Conservation (phyloP, 2,888 invertebrate genomes). For the Agrotis ipsilon region DNA sequence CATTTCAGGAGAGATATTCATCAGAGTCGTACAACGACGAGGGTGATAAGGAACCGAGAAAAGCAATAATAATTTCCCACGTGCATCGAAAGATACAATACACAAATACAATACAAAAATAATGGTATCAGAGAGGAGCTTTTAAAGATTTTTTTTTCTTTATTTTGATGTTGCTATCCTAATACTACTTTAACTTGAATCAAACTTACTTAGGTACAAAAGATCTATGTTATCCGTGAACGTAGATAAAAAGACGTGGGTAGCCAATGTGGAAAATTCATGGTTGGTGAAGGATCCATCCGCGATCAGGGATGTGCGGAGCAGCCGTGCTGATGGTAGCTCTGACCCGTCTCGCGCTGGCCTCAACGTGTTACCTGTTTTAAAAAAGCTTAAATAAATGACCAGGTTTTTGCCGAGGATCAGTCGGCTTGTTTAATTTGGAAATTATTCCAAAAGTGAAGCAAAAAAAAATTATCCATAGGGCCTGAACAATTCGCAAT, state of each 20-base stretch:
- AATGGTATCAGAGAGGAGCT: no score
- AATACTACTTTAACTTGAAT: background rate
- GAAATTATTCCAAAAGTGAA: background rate
- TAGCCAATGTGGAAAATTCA: slow-evolving; percentile 66
- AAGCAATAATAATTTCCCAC: no score
- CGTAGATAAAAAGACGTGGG: slow-evolving; percentile 61
- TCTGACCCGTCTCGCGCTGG: slow-evolving; percentile 69
- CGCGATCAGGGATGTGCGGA: slow-evolving; percentile 69
- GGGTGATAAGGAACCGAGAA: no score
- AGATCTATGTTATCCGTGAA: slow-evolving; percentile 67
- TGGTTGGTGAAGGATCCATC: slow-evolving; percentile 67
- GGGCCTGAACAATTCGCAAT: no score
- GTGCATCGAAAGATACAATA: no score
- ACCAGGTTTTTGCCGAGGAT: no score
- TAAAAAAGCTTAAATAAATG: background rate
- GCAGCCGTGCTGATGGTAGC: slow-evolving; percentile 69
- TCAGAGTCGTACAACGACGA: no score
- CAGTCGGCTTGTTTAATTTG: background rate
- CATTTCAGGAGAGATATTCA: no score
- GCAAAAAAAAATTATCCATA: no score
- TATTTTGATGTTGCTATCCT: no score
- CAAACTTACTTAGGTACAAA: slow-evolving; percentile 63
- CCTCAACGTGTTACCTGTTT: slow-evolving; percentile 63
- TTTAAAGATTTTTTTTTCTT: no score
- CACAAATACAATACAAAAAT: no score